Evolutionary conservation across 1,140 invertebrate species (phyloP).

Genomic region (Drosophila ananassae): DNA sequence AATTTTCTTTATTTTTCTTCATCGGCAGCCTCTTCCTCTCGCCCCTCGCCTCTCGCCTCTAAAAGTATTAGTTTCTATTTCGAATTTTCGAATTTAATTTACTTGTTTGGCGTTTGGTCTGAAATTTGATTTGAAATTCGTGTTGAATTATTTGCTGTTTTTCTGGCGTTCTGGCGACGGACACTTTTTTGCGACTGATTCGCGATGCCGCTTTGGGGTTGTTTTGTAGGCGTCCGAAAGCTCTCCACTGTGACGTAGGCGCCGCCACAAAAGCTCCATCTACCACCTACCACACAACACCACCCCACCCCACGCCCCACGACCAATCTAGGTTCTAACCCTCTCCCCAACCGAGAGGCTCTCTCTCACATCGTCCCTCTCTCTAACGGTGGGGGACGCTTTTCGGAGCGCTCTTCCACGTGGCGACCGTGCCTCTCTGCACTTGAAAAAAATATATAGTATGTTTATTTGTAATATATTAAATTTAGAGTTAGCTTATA

Average conservation of each 20-base stretch:
- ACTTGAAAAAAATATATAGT: neutral
- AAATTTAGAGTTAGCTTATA: neutral
- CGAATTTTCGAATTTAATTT: conserved; percentile 2
- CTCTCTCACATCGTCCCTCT: neutral
- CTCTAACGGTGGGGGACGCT: conserved; percentile 29
- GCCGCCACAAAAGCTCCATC: conserved; percentile 30
- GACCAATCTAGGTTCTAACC: neutral
- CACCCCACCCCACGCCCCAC: neutral
- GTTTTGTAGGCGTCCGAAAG: conserved; percentile 75
- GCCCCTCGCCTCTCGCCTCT: neutral
- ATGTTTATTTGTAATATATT: too few relatives aligned
- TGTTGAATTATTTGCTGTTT: conserved; percentile 36
- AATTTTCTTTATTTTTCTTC: neutral
- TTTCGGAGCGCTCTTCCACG: conserved; percentile 29
- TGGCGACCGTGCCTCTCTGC: conserved; percentile 9
- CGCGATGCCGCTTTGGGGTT: conserved; percentile 77
- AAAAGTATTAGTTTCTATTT: conserved; percentile 1
- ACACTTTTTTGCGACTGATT: conserved; percentile 82
- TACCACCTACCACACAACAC: too few relatives aligned
- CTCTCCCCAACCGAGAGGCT: neutral
- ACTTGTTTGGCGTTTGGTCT: conserved; percentile 37
- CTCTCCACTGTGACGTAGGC: conserved; percentile 60
- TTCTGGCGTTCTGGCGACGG: conserved; percentile 77
- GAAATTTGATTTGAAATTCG: neutral
- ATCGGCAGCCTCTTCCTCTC: neutral